Evolutionary conservation across 2,113 vertebrate genomes (phyloP).

Genomic region (Heliornis fulica): DNA sequence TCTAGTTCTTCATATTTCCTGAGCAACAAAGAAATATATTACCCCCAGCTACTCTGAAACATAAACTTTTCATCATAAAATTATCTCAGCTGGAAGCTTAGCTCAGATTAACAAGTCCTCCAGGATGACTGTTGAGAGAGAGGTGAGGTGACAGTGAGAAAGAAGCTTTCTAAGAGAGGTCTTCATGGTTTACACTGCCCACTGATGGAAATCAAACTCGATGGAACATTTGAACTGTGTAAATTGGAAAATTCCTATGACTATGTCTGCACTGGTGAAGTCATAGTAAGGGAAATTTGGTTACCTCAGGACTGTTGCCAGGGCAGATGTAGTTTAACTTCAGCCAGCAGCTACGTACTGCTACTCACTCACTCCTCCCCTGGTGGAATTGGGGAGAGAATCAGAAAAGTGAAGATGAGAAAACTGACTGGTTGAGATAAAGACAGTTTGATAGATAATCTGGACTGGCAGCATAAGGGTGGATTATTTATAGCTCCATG

Average conservation of each 20-base stretch:
- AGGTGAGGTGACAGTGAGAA: background rate
- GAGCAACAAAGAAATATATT: background rate
- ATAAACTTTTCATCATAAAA: background rate
- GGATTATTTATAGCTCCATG: no score
- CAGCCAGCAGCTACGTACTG: no score
- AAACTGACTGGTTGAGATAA: no score
- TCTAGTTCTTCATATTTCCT: background rate
- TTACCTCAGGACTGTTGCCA: background rate
- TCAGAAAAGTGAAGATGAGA: no score
- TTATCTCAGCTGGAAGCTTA: background rate
- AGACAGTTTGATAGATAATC: no score
- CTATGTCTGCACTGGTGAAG: background rate
- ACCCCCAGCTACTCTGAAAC: background rate
- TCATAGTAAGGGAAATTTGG: background rate
- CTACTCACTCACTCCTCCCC: no score
- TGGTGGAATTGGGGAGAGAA: no score
- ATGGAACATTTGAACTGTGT: background rate
- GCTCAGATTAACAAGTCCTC: background rate
- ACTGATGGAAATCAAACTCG: background rate
- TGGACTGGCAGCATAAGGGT: no score
- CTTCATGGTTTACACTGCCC: background rate
- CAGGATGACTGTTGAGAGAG: background rate
- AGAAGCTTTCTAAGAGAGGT: background rate
- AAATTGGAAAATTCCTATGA: background rate
- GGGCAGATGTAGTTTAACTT: no score